A percentile compares a stretch with the other conserved stretches of the same genome.
phyloP scores from a whole-genome alignment of 1,140 invertebrate species.

The Akabosia matsudoensis region DNA sequence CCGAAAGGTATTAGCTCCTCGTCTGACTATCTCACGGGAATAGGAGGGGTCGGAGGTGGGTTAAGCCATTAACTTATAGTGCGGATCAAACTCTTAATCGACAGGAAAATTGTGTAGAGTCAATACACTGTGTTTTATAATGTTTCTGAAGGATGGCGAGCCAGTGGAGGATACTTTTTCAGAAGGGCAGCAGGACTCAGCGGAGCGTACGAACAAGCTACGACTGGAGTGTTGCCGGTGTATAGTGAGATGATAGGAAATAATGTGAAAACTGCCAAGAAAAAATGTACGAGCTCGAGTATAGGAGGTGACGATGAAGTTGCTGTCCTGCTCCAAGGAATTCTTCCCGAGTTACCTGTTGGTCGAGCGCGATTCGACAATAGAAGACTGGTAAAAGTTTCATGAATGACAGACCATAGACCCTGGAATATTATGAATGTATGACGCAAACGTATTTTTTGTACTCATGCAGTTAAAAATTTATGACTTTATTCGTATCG shows the following conservation, averaged over 20 bases:
- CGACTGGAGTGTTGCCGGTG: background rate
- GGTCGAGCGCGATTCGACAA: slow-evolving; percentile 13
- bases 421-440: too few species aligned
- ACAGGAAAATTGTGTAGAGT: too few species aligned
- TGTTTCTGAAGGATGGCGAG: background rate
- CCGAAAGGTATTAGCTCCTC: background rate
- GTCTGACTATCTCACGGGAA: background rate
- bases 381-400: slow-evolving; percentile 20
- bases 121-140: background rate
- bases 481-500: slow-evolving; percentile 25
- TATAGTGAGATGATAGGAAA: background rate
- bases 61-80: background rate
- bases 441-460: background rate
- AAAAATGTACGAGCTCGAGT: background rate
- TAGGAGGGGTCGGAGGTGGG: background rate
- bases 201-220: background rate
- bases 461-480: slow-evolving; percentile 24
- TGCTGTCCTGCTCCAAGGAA: background rate
- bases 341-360: slow-evolving; percentile 19
- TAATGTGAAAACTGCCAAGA: background rate
- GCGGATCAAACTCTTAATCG: background rate
- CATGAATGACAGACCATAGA: background rate
- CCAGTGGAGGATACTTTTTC: background rate
- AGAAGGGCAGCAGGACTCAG: background rate
- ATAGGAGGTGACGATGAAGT: background rate